phyloP scores from a whole-genome alignment of 1,140 invertebrate species.

The Bathynomus jamesi region DNA sequence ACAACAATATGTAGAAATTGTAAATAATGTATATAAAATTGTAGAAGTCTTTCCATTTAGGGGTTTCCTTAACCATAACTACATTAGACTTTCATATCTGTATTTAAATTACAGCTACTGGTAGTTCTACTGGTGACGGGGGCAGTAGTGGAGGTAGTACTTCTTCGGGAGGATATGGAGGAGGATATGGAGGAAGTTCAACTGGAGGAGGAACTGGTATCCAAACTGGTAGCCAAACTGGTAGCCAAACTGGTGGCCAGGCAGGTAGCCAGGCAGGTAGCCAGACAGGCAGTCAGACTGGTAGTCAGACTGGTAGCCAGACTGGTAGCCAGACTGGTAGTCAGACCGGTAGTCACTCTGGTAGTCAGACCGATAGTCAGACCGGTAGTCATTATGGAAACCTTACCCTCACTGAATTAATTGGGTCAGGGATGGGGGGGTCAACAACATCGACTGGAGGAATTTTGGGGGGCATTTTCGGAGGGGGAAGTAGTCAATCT shows the following conservation, averaged over 20 bases:
- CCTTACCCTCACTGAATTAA: no score
- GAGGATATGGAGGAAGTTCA: neutral
- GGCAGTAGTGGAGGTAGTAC: conserved; percentile 3
- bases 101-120: neutral
- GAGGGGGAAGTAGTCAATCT: neutral
- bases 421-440: neutral
- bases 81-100: no score
- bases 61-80: no score
- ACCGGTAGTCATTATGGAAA: neutral
- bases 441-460: neutral
- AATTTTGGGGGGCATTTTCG: neutral
- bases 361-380: neutral
- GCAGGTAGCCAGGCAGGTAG: no score
- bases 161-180: neutral
- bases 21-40: no score
- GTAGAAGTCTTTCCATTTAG: no score
- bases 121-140: neutral
- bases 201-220: neutral
- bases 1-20: no score
- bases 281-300: no score
- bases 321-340: no score
- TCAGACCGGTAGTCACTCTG: neutral
- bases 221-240: neutral
- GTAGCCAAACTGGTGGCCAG: neutral
- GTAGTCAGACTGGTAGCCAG: no score